Evolutionary conservation across 2,888 invertebrate species (phyloP), one percentile per base, ranked within the genome.

Genomic region (Anticlea derivata): DNA sequence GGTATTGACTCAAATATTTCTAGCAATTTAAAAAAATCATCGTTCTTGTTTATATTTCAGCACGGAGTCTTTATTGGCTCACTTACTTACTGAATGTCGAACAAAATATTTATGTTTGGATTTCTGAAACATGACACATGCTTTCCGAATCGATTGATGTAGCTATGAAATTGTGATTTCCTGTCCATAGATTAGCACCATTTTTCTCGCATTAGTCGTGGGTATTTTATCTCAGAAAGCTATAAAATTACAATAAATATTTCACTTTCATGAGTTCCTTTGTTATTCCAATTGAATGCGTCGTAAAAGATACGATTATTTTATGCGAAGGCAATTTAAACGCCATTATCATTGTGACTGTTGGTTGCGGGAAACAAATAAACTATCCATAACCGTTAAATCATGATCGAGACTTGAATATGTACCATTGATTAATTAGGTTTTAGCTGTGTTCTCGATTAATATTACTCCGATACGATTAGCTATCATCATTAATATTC

Each of bases 401-500:
- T 70, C 64, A 67, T 70, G 61, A 66, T 60, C 40, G 44, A 35
- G 45, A 58, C 56, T 38, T 58, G 41, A 55, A 58, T 65, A 67
- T 50, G 63, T 58, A 54, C 61, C 57, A 64, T 66, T 63, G 68
- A 63, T 63, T 68, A 66, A 69, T 72, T 65, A 66, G 59, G 22
- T 31, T 41, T 30, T 30, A 29, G 12, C 29, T 30, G 7, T 37
- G 58, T 55, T 57, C 41, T 55, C 24, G 23, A 30, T 37, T 38
- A 48, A 50, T 43, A 55, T 53, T 55, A 38, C 12, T 44, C 38
- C 45, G 47, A 44, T 54, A 58, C 34, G 51, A 59, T 55, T 51
- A 54, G 50, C 45, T 54, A 57, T 61, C 47, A 50, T 54, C 43
- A 57, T 66, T 70, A 71, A 73, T 65, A 57, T 57, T 45, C 46